These are phyloP conservation scores for Pipra filicauda DNA, from an alignment of 2,113 vertebrate species.

Conservation along the genomic window DNA sequence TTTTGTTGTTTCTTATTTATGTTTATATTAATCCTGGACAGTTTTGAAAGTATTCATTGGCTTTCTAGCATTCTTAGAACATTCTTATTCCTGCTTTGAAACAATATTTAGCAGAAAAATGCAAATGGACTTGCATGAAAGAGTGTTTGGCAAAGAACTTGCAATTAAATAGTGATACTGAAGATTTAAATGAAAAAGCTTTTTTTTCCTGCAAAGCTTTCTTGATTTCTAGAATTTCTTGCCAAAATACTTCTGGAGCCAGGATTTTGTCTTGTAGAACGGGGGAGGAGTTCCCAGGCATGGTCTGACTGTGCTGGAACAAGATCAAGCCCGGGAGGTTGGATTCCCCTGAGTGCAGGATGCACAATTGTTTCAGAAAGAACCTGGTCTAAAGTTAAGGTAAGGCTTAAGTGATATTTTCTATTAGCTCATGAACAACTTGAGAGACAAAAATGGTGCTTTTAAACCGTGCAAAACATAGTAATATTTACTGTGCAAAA, in stretches of 20 bases:
- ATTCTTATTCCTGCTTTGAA: neutral
- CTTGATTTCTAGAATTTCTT: neutral
- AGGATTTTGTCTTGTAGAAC: neutral
- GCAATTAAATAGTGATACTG: neutral
- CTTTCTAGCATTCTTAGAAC: neutral
- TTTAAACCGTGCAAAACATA: neutral
- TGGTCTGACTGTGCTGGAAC: rapidly evolving
- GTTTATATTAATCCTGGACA: neutral
- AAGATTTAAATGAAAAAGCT: neutral
- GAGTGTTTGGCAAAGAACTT: neutral
- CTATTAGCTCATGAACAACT: neutral
- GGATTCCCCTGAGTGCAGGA: rapidly evolving
- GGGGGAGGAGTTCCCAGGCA: neutral
- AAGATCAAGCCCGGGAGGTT: neutral
- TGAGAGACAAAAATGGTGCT: neutral
- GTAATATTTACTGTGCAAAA: neutral
- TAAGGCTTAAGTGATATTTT: neutral
- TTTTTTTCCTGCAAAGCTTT: neutral
- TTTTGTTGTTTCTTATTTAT: neutral
- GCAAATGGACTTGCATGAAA: neutral
- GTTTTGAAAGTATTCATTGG: neutral
- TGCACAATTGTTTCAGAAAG: neutral
- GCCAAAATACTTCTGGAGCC: neutral
- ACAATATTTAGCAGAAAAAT: neutral
- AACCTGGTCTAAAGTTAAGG: neutral